Evolutionary conservation across 2,797 vertebrate species (phyloP).

Genomic region (Oreortyx pictus): DNA sequence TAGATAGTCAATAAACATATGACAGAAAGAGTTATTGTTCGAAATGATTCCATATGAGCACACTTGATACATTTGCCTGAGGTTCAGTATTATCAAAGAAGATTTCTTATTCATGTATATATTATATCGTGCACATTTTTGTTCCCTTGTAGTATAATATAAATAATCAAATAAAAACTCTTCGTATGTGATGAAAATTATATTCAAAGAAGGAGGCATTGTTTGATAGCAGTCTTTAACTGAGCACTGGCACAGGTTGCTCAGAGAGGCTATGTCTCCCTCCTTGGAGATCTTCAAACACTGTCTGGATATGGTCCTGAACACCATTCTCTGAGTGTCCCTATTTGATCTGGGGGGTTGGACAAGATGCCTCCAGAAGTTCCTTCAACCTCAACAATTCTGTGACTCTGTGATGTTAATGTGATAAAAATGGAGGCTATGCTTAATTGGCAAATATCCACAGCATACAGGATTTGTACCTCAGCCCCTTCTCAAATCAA

Average conservation of each 20-base stretch:
- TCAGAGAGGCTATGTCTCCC: background rate
- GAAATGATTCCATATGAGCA: background rate
- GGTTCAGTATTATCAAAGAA: background rate
- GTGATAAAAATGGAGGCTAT: background rate
- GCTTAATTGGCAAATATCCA: background rate
- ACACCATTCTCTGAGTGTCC: background rate
- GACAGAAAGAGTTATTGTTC: background rate
- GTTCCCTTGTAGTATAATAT: slow-evolving; percentile 8
- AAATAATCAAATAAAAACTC: slow-evolving; percentile 15
- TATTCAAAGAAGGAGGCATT: background rate
- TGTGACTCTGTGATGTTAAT: background rate
- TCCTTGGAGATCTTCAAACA: background rate
- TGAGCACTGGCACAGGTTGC: background rate
- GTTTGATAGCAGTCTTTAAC: slow-evolving; percentile 1
- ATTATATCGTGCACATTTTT: background rate
- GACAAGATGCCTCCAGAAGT: background rate
- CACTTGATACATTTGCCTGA: background rate
- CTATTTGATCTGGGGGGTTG: background rate
- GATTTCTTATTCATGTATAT: background rate
- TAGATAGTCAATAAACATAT: background rate
- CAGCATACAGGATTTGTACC: background rate
- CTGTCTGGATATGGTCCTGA: background rate
- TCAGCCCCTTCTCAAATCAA: background rate
- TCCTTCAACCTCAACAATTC: background rate
- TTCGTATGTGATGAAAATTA: background rate